These are phyloP conservation scores for Miniopterus natalensis DNA, from an alignment of 2,113 vertebrate species.

Conservation along the genomic window DNA sequence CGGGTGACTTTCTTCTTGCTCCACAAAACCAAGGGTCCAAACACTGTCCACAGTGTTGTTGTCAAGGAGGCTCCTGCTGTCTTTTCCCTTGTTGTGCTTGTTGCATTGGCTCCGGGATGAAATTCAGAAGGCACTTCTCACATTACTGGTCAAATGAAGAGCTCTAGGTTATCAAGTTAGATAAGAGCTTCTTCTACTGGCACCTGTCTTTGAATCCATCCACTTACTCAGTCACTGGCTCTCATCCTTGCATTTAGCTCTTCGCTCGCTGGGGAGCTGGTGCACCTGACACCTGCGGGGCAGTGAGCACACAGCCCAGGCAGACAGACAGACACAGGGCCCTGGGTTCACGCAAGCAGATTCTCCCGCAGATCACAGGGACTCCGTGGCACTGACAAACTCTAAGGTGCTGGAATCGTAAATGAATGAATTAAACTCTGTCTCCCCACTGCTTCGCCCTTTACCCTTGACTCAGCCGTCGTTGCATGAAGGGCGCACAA, in stretches of 20 bases:
- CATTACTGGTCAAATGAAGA: not conserved
- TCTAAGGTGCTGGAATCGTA: not conserved
- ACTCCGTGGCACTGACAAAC: not conserved
- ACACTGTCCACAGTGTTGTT: not conserved
- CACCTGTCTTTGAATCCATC: not conserved
- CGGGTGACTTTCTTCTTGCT: not conserved
- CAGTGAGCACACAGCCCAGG: accelerated
- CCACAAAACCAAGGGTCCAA: not conserved
- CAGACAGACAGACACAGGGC: not conserved
- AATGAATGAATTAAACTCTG: not conserved
- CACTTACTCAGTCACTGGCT: not conserved
- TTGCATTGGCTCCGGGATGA: not conserved
- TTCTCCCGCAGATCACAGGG: not conserved
- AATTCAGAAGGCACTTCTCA: not conserved
- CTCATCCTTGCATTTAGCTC: not conserved
- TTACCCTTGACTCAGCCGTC: not conserved
- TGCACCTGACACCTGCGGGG: not conserved
- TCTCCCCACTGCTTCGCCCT: not conserved
- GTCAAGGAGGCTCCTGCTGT: accelerated
- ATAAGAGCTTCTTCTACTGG: not conserved
- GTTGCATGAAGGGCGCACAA: accelerated
- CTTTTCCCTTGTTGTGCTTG: not conserved
- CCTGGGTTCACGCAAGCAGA: not conserved
- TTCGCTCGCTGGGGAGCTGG: not conserved
- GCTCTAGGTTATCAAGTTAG: not conserved